Base-by-base conservation (phyloP, 30 jellyfish, hydroid and myxozoan species). In the Turritopsis rubra region DNA sequence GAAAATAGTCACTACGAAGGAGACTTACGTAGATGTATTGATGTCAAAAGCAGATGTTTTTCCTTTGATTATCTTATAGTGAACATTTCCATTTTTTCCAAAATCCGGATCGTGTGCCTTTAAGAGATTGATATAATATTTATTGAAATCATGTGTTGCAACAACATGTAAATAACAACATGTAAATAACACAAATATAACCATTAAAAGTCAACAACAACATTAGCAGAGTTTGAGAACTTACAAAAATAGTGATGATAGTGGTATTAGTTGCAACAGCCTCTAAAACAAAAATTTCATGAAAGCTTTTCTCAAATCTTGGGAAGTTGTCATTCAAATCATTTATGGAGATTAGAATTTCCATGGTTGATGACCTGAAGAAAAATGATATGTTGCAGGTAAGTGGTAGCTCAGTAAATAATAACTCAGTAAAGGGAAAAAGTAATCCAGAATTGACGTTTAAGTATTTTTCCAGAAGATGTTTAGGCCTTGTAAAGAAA, bases 101-200 rank as follows among this genome's bases (percentile, higher is more conserved):
- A 27, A 85, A 53, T 87, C 95, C 71, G 29, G 65, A 75, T 87
- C 95, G 8, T 20, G 21, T 19, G 95, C 95, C 95, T 87, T 20
- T 8, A 28, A 78, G 26, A 53, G 30, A 22, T n/a, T n/a, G n/a
- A n/a, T n/a, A n/a, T n/a, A n/a, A n/a, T n/a, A n/a, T n/a, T n/a
- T n/a, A n/a, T n/a, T n/a, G n/a, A n/a, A n/a, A n/a, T n/a, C n/a
- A n/a, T n/a, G n/a, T n/a, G n/a, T n/a, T n/a, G n/a, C n/a, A n/a
- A n/a, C n/a, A n/a, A n/a, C n/a, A n/a, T n/a, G n/a, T n/a, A n/a
- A n/a, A n/a, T n/a, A n/a, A n/a, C 60, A 41, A 41, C 60, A 41
- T 41, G 9, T 13, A 41, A 41, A 41, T 41, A 41, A 41, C 60
- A 41, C 60, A 41, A 41, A 5, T 3, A 41, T 41, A 13, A 41